Evolutionary conservation across 2,888 invertebrate genomes (phyloP).

Genomic region (Petrophora chlorosata): DNA sequence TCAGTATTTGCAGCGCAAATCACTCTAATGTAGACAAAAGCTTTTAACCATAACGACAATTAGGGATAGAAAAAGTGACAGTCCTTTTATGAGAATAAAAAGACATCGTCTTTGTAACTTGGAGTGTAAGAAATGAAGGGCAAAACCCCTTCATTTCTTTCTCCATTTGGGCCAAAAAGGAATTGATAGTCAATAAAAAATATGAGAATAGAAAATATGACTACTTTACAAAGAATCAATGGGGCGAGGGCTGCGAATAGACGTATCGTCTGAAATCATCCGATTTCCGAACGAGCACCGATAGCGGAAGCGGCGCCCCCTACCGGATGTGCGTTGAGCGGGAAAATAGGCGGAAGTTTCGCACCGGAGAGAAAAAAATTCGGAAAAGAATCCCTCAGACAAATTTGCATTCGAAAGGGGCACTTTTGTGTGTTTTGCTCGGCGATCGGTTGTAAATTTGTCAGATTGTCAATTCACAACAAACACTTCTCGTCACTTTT

Average conservation of each 20-base stretch:
- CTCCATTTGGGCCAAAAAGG: conserved; percentile 13
- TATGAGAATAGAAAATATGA: conserved; percentile 70
- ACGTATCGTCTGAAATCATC: conserved; percentile 67
- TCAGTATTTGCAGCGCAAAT: too few species aligned
- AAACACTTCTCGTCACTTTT: conserved; percentile 72
- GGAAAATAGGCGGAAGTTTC: conserved; percentile 82
- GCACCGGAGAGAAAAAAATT: conserved; percentile 65
- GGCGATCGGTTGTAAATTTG: conserved; percentile 79
- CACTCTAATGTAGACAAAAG: too few species aligned
- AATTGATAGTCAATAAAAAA: conserved; percentile 66
- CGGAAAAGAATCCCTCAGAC: conserved; percentile 68
- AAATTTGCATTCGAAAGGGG: conserved; percentile 80
- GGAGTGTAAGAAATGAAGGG: too few species aligned
- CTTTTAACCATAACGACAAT: conserved; percentile 17
- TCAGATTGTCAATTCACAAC: conserved; percentile 79
- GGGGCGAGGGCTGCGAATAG: conserved; percentile 61
- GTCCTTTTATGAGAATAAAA: too few species aligned
- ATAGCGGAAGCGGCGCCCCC: conserved; percentile 69
- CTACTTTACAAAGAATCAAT: conserved; percentile 55
- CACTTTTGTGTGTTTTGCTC: conserved; percentile 73
- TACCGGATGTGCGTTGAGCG: conserved; percentile 77
- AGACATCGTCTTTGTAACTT: too few species aligned
- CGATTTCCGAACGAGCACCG: conserved; percentile 73
- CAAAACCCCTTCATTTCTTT: too few species aligned
- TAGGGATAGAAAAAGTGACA: conserved; percentile 1